Base-by-base conservation (phyloP, 1,140 invertebrate genomes). In the Hetaerina americana region DNA sequence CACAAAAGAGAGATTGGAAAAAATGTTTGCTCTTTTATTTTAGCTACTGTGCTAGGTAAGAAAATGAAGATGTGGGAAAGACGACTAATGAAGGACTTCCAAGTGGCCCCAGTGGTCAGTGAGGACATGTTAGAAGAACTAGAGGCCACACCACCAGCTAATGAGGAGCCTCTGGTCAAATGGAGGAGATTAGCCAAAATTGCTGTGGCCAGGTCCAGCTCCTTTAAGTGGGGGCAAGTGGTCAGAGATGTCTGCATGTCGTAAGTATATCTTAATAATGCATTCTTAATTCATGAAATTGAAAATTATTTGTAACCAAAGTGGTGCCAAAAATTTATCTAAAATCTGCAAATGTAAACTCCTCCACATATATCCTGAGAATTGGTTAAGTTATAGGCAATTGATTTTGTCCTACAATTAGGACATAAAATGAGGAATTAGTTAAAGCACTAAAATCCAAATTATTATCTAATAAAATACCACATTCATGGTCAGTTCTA, bases 51-150 rank as follows among this genome's bases (percentile, higher is more conserved):
- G 12, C 80, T 90, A 18, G 90, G 88, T 0, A 90, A 89, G 76
- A 89, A 88, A 72, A 90, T 90, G 82, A 89, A 89, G 77, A 82
- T 92, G 0, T 92, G 92, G 90, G 92, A 94, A 77, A 83, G 92
- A 27, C 84, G 90, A 0, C 80, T 94, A 28, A 92, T 94, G 88
- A 92, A 92, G 79, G 91, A 92, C 78, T 94, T 94, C 82, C 91
- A 92, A 77, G 89, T 94, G 27, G 85, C 89, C 0, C 88, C 90
- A 0, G 85, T 91, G 8, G 82, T 85, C 31, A 77, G 82, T 1
- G 82, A 87, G 0, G 86, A 87, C 72, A 85, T 86, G 26, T 82
- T 85, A 10, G 79, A 77, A 27, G 75, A 80, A 5, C 22, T 66
- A 15, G 77, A 77, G 49, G 74, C 73, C 26, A 74, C 70, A 69